Evolutionary conservation across 2,113 vertebrate species (phyloP), one percentile per base, ranked within the genome.

Genomic region (Labeo rohita): DNA sequence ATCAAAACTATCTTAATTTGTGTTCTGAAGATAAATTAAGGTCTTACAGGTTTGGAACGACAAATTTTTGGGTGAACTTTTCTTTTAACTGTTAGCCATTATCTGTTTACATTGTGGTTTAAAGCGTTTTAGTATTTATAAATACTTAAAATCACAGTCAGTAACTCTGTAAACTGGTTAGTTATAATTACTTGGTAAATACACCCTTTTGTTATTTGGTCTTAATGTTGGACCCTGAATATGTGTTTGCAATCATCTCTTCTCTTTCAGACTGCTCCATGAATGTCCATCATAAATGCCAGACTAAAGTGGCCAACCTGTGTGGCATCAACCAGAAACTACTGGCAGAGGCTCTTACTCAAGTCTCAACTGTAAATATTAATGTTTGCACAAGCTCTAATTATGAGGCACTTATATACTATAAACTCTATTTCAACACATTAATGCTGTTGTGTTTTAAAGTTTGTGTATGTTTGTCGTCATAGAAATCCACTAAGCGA

Each of bases 301-400:
- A 96, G 91, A 93, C 82, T 43, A 99, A 99, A 93, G 98, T 99
- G 90, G 98, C 96, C 83, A 99, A 99, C 91, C 92, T 99, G 68
- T 99, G 98, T 87, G 98, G 98, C 83, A 98, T 99, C 94, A 99
- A 99, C 93, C 98, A 99, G 95, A 99, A 99, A 92, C 92, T 99
- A 52, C 90, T 99, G 91, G 97, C 98, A 5, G 98, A 99, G 91
- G 97, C 97, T 59, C 94, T 99, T 84, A 96, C 91, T 90, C 97
- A 98, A 95, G 95, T 99, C 87, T 90, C 95, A 95, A 96, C 97
- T 99, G 86, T 74, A 93, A 52, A n/a, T n/a, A 39, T 15, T 12
- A 15, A 11, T 21, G 11, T 16, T 36, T 21, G 16, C 77, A 13
- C n/a, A 28, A 10, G 34, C n/a, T 8, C 36, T 28, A 49, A 11